A percentile compares a stretch with the other conserved stretches of the same genome.
phyloP scores from a whole-genome alignment of 2,797 vertebrate genomes.

The Thamnophis elegans region DNA sequence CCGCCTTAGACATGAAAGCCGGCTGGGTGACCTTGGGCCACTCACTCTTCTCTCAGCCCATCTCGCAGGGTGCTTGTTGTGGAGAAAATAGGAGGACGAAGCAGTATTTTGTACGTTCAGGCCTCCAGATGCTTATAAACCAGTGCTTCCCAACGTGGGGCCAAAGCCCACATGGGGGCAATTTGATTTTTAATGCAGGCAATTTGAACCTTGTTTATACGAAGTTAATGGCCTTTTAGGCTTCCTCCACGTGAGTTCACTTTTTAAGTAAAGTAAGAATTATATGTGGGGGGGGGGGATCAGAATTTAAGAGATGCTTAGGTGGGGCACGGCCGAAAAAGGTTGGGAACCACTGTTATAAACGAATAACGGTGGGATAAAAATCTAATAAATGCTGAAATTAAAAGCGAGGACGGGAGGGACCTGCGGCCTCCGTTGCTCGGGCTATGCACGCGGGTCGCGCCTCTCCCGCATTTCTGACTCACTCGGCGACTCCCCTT shows the following conservation, averaged over 20 bases:
- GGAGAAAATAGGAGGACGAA: not conserved
- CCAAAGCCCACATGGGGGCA: too few species aligned
- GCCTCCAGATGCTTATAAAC: not conserved
- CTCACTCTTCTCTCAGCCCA: not conserved
- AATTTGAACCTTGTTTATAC: too few species aligned
- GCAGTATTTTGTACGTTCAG: not conserved
- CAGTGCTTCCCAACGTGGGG: too few species aligned
- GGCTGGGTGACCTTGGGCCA: not conserved
- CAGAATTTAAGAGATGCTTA: too few species aligned
- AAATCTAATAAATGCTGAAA: not conserved
- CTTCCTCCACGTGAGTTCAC: too few species aligned
- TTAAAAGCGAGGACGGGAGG: too few species aligned
- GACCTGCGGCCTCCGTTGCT: not conserved
- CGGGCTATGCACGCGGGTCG: slow-evolving; percentile 14
- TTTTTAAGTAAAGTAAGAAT: too few species aligned
- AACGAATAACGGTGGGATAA: not conserved
- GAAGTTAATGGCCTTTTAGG: too few species aligned
- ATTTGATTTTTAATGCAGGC: too few species aligned
- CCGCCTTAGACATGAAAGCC: not conserved
- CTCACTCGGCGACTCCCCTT: not conserved
- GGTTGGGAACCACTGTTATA: not conserved
- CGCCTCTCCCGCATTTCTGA: not conserved
- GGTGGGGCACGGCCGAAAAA: too few species aligned
- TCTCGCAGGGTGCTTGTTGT: not conserved
- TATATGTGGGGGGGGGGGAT: too few species aligned